Evolutionary conservation across 2,113 vertebrate genomes (phyloP), one percentile per base, ranked within the genome.

Genomic region (Coreoperca whiteheadi): DNA sequence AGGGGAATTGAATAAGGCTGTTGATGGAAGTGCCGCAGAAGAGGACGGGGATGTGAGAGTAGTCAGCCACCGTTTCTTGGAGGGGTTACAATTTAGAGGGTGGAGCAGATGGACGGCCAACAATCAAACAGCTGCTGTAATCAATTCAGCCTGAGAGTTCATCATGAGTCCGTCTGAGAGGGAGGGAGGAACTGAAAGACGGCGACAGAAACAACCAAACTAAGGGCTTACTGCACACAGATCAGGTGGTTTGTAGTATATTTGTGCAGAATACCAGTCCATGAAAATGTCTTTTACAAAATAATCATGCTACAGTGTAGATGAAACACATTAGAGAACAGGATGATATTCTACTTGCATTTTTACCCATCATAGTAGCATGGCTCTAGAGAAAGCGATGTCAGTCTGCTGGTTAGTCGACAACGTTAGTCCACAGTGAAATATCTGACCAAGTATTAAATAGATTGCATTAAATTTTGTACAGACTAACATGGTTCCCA

Each of bases 61-160:
- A 71, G 80, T 30, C 70, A 80, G 63, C 21, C 77, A 25, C 57
- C 18, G 32, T 74, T 87, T 89, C 86, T 90, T 90, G 71, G 85
- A 90, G 82, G 66, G 88, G 79, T 86, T 88, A 87, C 82, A 92
- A 94, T 91, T 91, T 92, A 79, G 76, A 83, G 87, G 90, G 88
- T 28, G 51, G 82, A 92, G 88, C 91, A 93, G 89, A 94, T 91
- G 91, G 91, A 93, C 60, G 79, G 75, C 59, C 72, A n/a, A 81
- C 84, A 90, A 93, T 94, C 90, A 95, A 90, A 89, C 88, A 90
- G 87, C 89, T 90, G 92, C 82, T 89, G 87, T 91, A 86, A 92
- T 94, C 92, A 91, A 82, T 94, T 93, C 88, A 84, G 75, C 75
- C 32, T 43, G 83, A 93, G 84, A 87, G 85, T 77, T 86, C 83